Evolutionary conservation across 92 coral and sea anemone species (phyloP).

Genomic region (Porites evermanni): DNA sequence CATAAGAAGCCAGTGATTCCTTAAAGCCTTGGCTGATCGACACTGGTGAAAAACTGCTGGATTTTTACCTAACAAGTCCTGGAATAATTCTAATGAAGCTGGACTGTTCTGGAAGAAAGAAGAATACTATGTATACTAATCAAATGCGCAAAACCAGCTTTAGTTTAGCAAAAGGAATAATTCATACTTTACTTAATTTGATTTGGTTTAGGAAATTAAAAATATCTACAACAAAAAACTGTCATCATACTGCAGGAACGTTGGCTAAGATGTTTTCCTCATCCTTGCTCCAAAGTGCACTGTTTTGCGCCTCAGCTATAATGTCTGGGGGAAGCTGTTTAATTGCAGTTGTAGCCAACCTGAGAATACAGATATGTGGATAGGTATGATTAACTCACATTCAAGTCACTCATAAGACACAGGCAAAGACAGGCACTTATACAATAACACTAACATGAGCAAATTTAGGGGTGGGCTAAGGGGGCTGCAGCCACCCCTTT

Average conservation of each 20-base stretch:
- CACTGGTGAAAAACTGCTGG: constrained; percentile 91
- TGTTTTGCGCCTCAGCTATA: constrained; percentile 89
- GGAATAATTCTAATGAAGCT: constrained; percentile 89
- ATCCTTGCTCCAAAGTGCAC: constrained; percentile 94
- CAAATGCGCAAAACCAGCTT: too few species aligned
- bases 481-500: too few species aligned
- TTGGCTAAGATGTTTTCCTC: constrained; percentile 90
- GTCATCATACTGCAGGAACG: constrained; percentile 76
- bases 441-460: too few species aligned
- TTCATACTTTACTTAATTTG: not conserved
- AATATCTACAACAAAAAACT: not conserved
- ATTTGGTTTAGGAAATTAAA: not conserved
- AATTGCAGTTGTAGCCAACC: constrained; percentile 93
- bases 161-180: not conserved
- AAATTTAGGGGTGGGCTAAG: too few species aligned
- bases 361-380: not conserved
- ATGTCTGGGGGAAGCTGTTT: constrained; percentile 96
- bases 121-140: not conserved
- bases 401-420: too few species aligned
- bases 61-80: constrained; percentile 79
- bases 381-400: too few species aligned
- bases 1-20: constrained; percentile 97
- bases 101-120: constrained; percentile 78
- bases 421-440: too few species aligned
- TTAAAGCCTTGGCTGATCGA: constrained; percentile 85